Percentiles rank a stretch among this genome's conserved stretches.
Evolutionary conservation across 2,113 vertebrate genomes (phyloP).

Genomic region (Pycnonotus jocosus): DNA sequence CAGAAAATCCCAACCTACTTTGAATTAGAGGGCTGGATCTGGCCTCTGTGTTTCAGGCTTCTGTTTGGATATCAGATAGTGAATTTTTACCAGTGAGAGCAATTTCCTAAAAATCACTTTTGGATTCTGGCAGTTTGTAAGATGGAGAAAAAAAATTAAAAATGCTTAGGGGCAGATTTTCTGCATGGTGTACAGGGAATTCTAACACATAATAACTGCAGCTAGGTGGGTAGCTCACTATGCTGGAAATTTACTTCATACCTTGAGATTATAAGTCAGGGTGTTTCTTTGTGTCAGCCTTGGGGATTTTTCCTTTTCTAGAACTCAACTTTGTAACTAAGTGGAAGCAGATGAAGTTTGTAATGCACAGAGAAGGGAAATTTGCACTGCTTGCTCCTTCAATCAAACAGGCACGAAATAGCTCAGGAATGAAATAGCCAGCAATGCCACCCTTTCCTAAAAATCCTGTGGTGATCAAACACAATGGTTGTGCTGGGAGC

Average conservation of each 20-base stretch:
- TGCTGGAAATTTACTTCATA: background rate
- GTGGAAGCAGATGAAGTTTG: background rate
- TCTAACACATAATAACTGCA: background rate
- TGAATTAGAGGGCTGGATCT: background rate
- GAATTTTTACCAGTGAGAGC: background rate
- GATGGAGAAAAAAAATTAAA: background rate
- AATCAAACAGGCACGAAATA: background rate
- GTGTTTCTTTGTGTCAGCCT: background rate
- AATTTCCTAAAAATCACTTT: constrained; percentile 21
- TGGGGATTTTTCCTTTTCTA: background rate
- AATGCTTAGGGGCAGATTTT: constrained; percentile 27
- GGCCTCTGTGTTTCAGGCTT: background rate
- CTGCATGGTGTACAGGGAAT: background rate
- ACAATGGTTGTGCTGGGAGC: background rate
- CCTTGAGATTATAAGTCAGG: background rate
- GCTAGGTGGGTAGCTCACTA: background rate
- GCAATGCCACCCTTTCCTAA: background rate
- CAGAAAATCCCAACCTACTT: background rate
- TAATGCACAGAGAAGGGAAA: background rate
- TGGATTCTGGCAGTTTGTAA: constrained; percentile 10
- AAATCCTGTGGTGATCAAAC: background rate
- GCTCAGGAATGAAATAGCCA: background rate
- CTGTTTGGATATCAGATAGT: background rate
- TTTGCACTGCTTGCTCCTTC: background rate
- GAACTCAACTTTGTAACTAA: background rate